Conservation (phyloP, 2,888 invertebrate genomes). For the Coremacera marginata region DNA sequence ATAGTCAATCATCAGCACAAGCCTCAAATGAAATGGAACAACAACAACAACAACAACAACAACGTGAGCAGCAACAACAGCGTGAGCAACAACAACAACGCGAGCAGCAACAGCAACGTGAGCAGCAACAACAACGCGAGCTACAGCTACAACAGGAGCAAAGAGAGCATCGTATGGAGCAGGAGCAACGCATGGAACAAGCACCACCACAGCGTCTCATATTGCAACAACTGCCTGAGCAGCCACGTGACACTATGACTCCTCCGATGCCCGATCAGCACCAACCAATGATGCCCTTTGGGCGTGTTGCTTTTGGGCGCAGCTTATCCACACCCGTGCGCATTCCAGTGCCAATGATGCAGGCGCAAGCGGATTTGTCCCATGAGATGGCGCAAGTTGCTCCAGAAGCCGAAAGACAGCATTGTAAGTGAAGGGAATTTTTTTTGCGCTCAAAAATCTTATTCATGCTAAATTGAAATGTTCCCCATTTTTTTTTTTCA, state of each 20-base stretch:
- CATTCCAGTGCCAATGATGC: slow-evolving; percentile 73
- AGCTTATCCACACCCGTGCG: slow-evolving; percentile 70
- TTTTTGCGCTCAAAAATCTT: no score
- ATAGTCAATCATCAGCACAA: slow-evolving; percentile 12
- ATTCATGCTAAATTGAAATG: no score
- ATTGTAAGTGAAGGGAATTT: slow-evolving; percentile 75
- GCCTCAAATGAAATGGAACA: slow-evolving; percentile 43
- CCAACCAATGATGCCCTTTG: slow-evolving; percentile 63
- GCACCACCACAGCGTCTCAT: slow-evolving; percentile 62
- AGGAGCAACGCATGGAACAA: slow-evolving; percentile 43
- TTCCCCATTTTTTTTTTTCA: slow-evolving; percentile 25
- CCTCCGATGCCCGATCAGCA: slow-evolving; percentile 67
- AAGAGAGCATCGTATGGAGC: slow-evolving; percentile 60
- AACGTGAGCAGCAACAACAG: slow-evolving; percentile 50
- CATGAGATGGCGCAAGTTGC: slow-evolving; percentile 67
- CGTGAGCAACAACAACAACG: slow-evolving; percentile 43
- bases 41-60: slow-evolving; percentile 43
- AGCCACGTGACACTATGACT: slow-evolving; percentile 66
- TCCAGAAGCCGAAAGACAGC: slow-evolving; percentile 75
- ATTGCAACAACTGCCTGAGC: slow-evolving; percentile 65
- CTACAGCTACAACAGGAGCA: slow-evolving; percentile 59
- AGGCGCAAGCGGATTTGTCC: slow-evolving; percentile 71
- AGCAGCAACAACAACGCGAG: slow-evolving; percentile 41
- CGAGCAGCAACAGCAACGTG: slow-evolving; percentile 51
- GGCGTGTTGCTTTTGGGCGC: slow-evolving; percentile 68